A percentile compares a stretch with the other conserved stretches of the same genome.
These are phyloP conservation scores for Hydropsyche betteni DNA, from an alignment of 2,888 invertebrate species.

Conservation along the genomic window DNA sequence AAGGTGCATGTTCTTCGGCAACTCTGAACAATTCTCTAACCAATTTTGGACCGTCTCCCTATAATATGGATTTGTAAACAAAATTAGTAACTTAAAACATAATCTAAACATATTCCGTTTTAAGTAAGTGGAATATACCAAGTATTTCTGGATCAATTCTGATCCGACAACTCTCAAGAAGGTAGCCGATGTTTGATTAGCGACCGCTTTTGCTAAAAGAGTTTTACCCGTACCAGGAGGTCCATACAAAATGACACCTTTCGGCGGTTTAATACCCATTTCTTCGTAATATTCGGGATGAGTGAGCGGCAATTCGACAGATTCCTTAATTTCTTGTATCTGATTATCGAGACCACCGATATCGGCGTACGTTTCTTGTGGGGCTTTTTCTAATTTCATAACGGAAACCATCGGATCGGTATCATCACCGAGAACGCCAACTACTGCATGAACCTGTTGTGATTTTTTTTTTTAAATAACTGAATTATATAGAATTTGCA, in stretches of 20 bases:
- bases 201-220: slow-evolving; percentile 96
- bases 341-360: slow-evolving; percentile 97
- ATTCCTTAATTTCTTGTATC: slow-evolving; percentile 98
- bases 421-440: slow-evolving; percentile 97
- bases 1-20: slow-evolving; percentile 99
- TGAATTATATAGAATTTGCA: neutral
- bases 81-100: neutral
- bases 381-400: slow-evolving; percentile 99
- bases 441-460: slow-evolving; percentile 92
- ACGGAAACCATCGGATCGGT: slow-evolving; percentile 99
- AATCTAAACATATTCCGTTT: neutral
- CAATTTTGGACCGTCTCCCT: slow-evolving; percentile 98
- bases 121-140: slow-evolving; percentile 66
- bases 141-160: slow-evolving; percentile 97
- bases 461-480: neutral
- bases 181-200: slow-evolving; percentile 99
- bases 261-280: slow-evolving; percentile 99
- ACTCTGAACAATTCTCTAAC: slow-evolving; percentile 97
- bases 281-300: slow-evolving; percentile 99
- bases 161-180: slow-evolving; percentile 99
- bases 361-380: slow-evolving; percentile 99
- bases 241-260: slow-evolving; percentile 98
- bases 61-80: slow-evolving; percentile 55
- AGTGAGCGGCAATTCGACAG: slow-evolving; percentile 96
- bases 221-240: slow-evolving; percentile 99